Percentiles rank a stretch among this genome's conserved stretches.
phyloP scores from a whole-genome alignment of 2,888 invertebrate genomes.

The Anorthoa munda region DNA sequence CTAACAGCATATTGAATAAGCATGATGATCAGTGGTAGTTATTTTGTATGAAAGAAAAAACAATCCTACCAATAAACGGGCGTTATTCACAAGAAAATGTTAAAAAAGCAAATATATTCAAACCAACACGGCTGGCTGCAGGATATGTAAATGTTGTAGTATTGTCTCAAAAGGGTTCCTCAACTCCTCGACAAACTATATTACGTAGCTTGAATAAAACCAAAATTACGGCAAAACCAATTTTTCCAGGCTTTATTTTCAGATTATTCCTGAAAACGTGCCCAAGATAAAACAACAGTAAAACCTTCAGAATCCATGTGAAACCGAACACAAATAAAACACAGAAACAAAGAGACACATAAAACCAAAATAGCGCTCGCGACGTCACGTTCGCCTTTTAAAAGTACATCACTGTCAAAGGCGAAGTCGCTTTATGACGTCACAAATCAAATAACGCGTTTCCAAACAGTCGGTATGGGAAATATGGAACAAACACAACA shows the following conservation, averaged over 20 bases:
- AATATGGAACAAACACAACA: conserved; percentile 67
- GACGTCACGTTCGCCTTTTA: conserved; percentile 50
- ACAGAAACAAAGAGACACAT: conserved; percentile 37
- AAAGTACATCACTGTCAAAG: conserved; percentile 57
- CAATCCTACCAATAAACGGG: not conserved
- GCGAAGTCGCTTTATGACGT: conserved; percentile 59
- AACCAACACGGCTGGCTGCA: not conserved
- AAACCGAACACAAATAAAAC: conserved; percentile 37
- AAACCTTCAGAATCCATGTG: conserved; percentile 26
- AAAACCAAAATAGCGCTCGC: conserved; percentile 35
- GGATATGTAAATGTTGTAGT: not conserved
- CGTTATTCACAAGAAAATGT: not conserved
- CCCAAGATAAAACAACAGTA: conserved; percentile 17
- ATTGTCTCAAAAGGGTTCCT: not conserved
- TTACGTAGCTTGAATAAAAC: not conserved
- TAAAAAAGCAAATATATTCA: no score
- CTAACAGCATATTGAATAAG: not conserved
- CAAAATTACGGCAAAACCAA: not conserved
- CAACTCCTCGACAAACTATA: not conserved
- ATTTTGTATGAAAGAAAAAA: not conserved
- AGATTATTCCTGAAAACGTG: not conserved
- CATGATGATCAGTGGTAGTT: no score
- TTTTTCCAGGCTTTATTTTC: not conserved
- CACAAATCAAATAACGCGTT: conserved; percentile 70
- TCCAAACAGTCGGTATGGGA: conserved; percentile 64